Evolutionary conservation across 2,797 vertebrate species (phyloP).

Genomic region (Hippoglossus hippoglossus): DNA sequence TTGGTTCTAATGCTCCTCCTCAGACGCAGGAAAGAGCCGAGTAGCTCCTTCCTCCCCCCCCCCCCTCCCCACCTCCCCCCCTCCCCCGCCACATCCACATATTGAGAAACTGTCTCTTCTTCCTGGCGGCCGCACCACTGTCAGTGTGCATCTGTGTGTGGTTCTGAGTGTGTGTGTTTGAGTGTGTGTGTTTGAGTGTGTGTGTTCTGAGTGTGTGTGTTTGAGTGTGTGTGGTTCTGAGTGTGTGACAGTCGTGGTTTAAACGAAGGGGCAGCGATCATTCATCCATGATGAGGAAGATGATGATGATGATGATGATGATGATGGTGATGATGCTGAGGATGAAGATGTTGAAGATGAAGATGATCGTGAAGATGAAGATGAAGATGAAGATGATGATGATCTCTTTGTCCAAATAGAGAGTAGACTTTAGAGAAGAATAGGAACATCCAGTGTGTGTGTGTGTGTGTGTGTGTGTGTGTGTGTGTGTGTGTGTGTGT

Average conservation of each 20-base stretch:
- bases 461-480: too few species aligned
- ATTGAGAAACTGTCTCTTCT: conserved; percentile 53
- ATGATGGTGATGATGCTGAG: too few species aligned
- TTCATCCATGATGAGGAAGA: neutral
- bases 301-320: too few species aligned
- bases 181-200: conserved; percentile 28
- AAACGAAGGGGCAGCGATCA: neutral
- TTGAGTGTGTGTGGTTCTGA: conserved; percentile 11
- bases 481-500: neutral
- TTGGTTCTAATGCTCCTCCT: conserved; percentile 70
- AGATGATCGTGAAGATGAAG: too few species aligned
- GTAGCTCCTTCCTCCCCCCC: conserved; percentile 20
- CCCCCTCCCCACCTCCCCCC: conserved; percentile 8
- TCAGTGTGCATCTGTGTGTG: conserved; percentile 1
- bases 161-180: conserved; percentile 26
- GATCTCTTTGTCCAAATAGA: too few species aligned
- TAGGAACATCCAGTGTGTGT: neutral
- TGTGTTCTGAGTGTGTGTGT: conserved; percentile 15
- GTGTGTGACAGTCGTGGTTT: conserved; percentile 9
- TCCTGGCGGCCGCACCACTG: conserved; percentile 43
- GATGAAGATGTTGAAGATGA: too few species aligned
- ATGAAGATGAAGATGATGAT: too few species aligned
- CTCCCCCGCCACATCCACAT: neutral
- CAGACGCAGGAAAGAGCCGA: conserved; percentile 65
- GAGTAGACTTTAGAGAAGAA: too few species aligned